Base-by-base conservation (phyloP, 1,140 invertebrate genomes). In the Laupala kohalensis region DNA sequence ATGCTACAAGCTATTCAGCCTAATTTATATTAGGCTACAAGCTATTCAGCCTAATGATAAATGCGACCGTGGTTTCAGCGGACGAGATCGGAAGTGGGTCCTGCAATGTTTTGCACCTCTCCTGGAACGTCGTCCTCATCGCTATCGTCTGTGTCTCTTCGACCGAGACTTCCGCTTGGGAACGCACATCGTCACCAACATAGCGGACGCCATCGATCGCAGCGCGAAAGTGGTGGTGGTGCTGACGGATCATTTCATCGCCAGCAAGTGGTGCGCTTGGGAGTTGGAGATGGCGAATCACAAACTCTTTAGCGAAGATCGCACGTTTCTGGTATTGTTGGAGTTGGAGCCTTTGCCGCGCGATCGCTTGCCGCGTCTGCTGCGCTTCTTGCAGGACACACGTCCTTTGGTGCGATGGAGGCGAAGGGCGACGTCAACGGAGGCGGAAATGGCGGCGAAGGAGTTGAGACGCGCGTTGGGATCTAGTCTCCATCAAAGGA, bases 271-370 rank as follows among this genome's bases (percentile, higher is more conserved):
- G 72, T 73, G 72, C 30, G 23, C 28, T 4, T 73, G 72, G 72
- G 72, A 73, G 53, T 15, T 73, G 69, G 69, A 70, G 69, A 73
- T 73, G 72, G 72, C 72, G 29, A 70, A 73, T 25, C 69, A 73
- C 64, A 70, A 67, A 26, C 30, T 73, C 4, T 70, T 73, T 15
- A 25, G 69, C n/a, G 64, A 62, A 15, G 24, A 68, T 6, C 25
- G 69, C 15, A 64, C 70, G 25, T 73, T 73, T 29, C 69, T 73
- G 6, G 64, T 73, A 15, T 62, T 73, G 64, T 19, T 73, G 29
- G 72, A 73, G 64, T 25, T 73, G n/a, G 69, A 73, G n/a, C 62
- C 37, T 3, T 26, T 73, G 29, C 69, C 70, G 23, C 64, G 64
- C 24, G 25, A 13, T 28, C n/a, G 19, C 15, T 15, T 73, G 27